These are phyloP conservation scores for Acanthopleura granulata DNA, from an alignment of 2,888 invertebrate species.

Conservation along the genomic window DNA sequence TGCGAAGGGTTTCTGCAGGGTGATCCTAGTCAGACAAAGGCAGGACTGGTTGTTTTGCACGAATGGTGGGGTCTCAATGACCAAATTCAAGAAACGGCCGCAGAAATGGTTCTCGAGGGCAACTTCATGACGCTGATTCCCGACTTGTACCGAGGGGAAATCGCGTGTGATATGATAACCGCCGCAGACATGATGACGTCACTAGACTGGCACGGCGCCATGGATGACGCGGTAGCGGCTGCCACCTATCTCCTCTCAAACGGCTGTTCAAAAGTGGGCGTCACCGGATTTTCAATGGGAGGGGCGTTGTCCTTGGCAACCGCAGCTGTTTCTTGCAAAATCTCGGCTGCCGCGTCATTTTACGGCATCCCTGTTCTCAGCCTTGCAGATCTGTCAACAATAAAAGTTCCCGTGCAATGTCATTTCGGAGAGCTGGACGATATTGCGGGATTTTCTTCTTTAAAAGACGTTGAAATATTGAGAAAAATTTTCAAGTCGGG, in stretches of 20 bases:
- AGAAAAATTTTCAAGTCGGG: conserved; percentile 43
- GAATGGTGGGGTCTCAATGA: conserved; percentile 66
- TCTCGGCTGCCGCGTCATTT: conserved; percentile 60
- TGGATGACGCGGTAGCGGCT: conserved; percentile 55
- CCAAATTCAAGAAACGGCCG: conserved; percentile 48
- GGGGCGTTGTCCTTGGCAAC: conserved; percentile 58
- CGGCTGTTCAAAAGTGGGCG: conserved; percentile 60
- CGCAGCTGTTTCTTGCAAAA: conserved; percentile 45
- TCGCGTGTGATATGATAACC: conserved; percentile 50
- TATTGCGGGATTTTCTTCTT: conserved; percentile 55
- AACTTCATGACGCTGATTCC: conserved; percentile 54
- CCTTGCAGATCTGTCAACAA: conserved; percentile 51
- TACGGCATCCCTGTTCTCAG: conserved; percentile 56
- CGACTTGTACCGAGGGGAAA: conserved; percentile 59
- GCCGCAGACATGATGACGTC: conserved; percentile 57
- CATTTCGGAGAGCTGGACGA: conserved; percentile 59
- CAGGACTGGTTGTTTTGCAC: conserved; percentile 50
- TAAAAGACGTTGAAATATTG: conserved; percentile 45
- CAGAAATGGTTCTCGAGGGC: conserved; percentile 38
- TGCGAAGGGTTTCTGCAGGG: neutral
- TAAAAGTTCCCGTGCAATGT: conserved; percentile 58
- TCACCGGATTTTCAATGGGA: conserved; percentile 67
- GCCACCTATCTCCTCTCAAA: conserved; percentile 41
- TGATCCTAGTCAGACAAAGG: conserved; percentile 26
- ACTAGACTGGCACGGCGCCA: conserved; percentile 61